Conservation (phyloP, 1,140 invertebrate species). For the Cherax quadricarinatus region DNA sequence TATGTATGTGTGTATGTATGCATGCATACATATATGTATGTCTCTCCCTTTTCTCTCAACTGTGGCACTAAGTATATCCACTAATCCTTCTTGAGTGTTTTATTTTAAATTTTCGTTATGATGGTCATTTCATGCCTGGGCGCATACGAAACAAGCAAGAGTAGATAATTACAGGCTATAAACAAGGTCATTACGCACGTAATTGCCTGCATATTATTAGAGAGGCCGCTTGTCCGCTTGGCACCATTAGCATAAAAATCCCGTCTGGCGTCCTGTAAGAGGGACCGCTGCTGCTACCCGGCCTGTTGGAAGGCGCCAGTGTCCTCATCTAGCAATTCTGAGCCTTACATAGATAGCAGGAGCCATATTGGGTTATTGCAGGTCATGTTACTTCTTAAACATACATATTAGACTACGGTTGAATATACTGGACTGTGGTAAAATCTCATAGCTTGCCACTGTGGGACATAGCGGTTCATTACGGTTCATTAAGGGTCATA, state of each 20-base stretch:
- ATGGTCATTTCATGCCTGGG: conserved; percentile 60
- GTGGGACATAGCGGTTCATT: no score
- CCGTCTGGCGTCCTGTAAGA: not conserved
- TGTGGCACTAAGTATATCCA: no score
- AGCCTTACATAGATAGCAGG: not conserved
- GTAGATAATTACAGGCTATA: conserved; percentile 67
- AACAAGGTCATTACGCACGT: conserved; percentile 60
- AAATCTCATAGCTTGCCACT: no score
- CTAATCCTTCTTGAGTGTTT: not conserved
- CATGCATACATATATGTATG: no score
- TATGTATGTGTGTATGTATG: not conserved
- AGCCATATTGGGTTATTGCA: not conserved
- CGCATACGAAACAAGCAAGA: conserved; percentile 59
- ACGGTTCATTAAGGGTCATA: no score
- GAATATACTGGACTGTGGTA: no score
- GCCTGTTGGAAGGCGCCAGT: not conserved
- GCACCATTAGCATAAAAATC: conserved; percentile 63
- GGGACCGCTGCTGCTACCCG: not conserved
- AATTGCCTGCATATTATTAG: conserved; percentile 68
- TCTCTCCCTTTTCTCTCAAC: no score
- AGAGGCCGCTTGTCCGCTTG: conserved; percentile 23
- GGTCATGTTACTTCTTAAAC: no score
- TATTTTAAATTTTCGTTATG: conserved; percentile 37
- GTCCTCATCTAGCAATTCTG: not conserved
- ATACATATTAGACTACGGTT: no score